phyloP scores from a whole-genome alignment of 2,888 invertebrate species.

The Calameuta idolon region DNA sequence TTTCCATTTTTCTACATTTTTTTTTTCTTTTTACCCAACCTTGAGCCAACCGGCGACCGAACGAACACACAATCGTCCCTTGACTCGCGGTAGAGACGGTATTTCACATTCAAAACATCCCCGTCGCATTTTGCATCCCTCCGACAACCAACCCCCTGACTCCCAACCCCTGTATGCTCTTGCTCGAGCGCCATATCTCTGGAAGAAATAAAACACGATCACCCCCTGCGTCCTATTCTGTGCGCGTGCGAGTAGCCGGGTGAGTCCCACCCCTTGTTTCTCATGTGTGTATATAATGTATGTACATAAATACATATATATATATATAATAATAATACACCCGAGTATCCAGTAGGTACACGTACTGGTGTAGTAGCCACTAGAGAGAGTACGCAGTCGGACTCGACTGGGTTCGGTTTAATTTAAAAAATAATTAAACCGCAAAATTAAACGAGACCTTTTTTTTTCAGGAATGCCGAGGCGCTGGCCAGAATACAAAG shows the following conservation, averaged over 20 bases:
- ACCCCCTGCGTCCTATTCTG: conserved; percentile 3
- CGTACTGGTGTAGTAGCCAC: not conserved
- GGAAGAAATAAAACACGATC: conserved; percentile 56
- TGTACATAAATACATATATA: not conserved
- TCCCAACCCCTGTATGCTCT: conserved; percentile 14
- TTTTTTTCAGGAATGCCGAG: conserved; percentile 21
- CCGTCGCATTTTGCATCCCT: conserved; percentile 33
- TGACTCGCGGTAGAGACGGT: conserved; percentile 30
- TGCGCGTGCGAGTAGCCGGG: conserved; percentile 26
- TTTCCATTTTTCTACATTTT: conserved; percentile 52
- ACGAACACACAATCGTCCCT: conserved; percentile 44
- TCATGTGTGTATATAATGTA: not conserved
- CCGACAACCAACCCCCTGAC: conserved; percentile 28
- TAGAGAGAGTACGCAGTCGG: not conserved
- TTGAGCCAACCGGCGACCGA: conserved; percentile 22
- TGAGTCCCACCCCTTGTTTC: not conserved
- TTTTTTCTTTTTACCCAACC: conserved; percentile 36
- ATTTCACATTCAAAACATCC: conserved; percentile 56
- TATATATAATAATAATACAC: not conserved
- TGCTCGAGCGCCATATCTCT: conserved; percentile 45
- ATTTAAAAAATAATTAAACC: conserved; percentile 65
- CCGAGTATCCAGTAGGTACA: not conserved
- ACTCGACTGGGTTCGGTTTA: conserved; percentile 41
- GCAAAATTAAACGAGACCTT: conserved; percentile 56
- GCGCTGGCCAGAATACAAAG: conserved; percentile 13